These are phyloP conservation scores for Drepana arcuata DNA, from an alignment of 1,140 invertebrate genomes.

Conservation along the genomic window DNA sequence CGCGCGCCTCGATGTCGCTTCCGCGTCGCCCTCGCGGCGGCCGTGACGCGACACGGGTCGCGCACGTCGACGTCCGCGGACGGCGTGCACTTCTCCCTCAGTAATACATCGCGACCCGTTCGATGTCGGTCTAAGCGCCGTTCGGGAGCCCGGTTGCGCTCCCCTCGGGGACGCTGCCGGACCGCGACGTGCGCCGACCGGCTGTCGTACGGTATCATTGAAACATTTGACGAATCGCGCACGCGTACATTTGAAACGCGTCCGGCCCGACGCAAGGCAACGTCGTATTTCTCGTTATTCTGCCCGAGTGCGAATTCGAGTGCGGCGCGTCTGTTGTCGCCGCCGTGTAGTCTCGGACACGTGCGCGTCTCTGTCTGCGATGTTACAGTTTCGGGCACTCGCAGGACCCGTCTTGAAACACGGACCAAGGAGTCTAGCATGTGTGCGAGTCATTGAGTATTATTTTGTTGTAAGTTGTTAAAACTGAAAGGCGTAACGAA, in stretches of 20 bases:
- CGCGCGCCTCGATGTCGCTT: too few relatives aligned
- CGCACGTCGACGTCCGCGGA: conserved; percentile 44
- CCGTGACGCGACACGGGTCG: too few relatives aligned
- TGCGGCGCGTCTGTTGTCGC: neutral
- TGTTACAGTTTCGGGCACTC: conserved; percentile 75
- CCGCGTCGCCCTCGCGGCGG: too few relatives aligned
- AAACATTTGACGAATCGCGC: too few relatives aligned
- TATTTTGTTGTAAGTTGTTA: too few relatives aligned
- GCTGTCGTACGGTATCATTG: neutral
- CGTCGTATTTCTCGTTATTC: neutral
- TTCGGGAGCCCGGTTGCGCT: conserved; percentile 20
- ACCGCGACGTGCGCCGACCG: neutral
- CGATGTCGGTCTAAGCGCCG: conserved; percentile 32
- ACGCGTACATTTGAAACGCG: neutral
- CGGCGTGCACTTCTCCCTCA: conserved; percentile 59
- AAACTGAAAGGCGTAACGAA: conserved; percentile 81
- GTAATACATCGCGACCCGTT: conserved; percentile 51
- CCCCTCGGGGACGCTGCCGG: neutral
- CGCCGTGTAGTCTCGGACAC: conserved; percentile 1
- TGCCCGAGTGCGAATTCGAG: neutral
- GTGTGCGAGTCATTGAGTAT: conserved; percentile 82
- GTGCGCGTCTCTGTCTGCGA: conserved; percentile 64
- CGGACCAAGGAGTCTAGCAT: conserved; percentile 93
- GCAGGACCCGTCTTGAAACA: conserved; percentile 93
- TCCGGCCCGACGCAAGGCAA: conserved; percentile 1